These are phyloP conservation scores for Anoplopoma fimbria DNA, from an alignment of 2,113 vertebrate genomes.

Conservation along the genomic window DNA sequence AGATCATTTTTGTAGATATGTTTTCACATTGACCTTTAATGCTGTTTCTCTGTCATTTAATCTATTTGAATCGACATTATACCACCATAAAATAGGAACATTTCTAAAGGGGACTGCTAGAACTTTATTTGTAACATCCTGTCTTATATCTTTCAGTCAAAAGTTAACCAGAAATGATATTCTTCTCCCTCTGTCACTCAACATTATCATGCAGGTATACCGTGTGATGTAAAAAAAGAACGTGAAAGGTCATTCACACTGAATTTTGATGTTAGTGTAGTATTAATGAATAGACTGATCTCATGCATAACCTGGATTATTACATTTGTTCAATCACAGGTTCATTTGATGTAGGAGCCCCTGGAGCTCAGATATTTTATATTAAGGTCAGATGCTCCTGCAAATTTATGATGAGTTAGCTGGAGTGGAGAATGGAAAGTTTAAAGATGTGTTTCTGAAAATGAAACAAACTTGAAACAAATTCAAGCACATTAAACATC, in stretches of 20 bases:
- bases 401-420: constrained; percentile 6
- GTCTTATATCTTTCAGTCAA: background rate
- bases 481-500: background rate
- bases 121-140: background rate
- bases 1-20: background rate
- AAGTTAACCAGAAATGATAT: background rate
- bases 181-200: background rate
- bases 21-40: background rate
- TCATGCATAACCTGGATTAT: background rate
- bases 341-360: background rate
- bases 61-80: background rate
- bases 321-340: background rate
- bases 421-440: background rate
- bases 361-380: background rate
- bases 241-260: background rate
- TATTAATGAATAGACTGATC: constrained; percentile 22
- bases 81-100: background rate
- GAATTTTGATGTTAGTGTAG: background rate
- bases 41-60: background rate
- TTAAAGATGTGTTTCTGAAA: background rate
- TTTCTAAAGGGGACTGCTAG: background rate
- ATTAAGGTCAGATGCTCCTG: background rate
- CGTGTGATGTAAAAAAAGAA: background rate
- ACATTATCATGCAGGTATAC: background rate
- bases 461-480: background rate